A percentile compares a stretch with the other conserved stretches of the same genome.
These are phyloP conservation scores for Haliclystus octoradiatus DNA, from an alignment of 30 jellyfish, hydroid and myxozoan species.

Conservation along the genomic window DNA sequence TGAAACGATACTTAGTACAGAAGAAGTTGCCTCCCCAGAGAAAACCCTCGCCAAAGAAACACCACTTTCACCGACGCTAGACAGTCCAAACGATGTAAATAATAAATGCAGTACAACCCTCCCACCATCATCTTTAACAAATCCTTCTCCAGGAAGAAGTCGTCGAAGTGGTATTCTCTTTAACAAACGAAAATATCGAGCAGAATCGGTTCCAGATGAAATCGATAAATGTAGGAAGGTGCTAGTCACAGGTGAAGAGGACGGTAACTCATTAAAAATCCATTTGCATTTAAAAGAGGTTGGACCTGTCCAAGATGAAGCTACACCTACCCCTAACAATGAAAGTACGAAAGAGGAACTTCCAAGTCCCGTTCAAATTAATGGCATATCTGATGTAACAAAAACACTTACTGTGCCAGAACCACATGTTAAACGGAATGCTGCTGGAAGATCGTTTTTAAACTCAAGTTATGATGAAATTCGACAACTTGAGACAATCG, in stretches of 20 bases:
- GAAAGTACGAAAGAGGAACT: not conserved
- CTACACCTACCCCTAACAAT: not conserved
- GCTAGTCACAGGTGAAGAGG: not conserved
- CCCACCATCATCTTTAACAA: conserved; percentile 13
- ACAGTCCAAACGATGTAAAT: no score
- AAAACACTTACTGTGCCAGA: not conserved
- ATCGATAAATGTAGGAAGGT: not conserved
- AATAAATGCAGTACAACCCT: no score
- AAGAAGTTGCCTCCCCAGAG: no score
- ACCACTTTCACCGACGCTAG: no score
- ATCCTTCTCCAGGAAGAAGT: conserved; percentile 97
- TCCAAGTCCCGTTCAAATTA: not conserved
- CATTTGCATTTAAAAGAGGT: not conserved
- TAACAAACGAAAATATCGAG: conserved; percentile 75
- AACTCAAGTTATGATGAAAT: not conserved
- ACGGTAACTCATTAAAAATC: not conserved
- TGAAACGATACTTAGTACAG: no score
- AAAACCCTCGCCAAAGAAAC: no score
- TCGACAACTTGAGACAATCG: not conserved
- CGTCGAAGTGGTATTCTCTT: conserved; percentile 92
- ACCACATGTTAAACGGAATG: not conserved
- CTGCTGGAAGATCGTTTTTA: not conserved
- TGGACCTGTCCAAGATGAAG: not conserved
- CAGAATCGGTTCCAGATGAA: conserved; percentile 12
- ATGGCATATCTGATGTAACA: not conserved